phyloP scores from a whole-genome alignment of 30 jellyfish, hydroid and myxozoan species.

The Cassiopea xamachana region DNA sequence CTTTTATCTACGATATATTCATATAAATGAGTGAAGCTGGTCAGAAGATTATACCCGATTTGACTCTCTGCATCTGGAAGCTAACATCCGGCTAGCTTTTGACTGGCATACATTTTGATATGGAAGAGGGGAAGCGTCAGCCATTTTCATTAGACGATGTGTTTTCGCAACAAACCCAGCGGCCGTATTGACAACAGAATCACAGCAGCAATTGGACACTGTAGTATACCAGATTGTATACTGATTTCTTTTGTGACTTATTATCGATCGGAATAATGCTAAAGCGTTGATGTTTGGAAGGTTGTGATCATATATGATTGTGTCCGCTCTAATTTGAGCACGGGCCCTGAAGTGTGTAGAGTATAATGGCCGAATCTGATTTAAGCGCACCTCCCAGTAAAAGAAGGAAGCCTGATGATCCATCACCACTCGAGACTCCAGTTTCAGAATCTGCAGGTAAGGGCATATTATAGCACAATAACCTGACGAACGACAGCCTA shows the following conservation, averaged over 20 bases:
- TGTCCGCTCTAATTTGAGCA: slow-evolving; percentile 59
- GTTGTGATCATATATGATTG: slow-evolving; percentile 62
- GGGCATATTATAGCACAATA: slow-evolving; percentile 4
- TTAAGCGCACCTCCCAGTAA: slow-evolving; percentile 94
- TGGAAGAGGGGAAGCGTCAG: slow-evolving; percentile 69
- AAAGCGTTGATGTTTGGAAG: slow-evolving; percentile 30
- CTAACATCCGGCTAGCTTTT: slow-evolving; percentile 21
- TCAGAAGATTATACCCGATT: slow-evolving; percentile 6
- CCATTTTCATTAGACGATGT: slow-evolving; percentile 74
- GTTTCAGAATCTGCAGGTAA: slow-evolving; percentile 90
- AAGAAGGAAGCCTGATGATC: slow-evolving; percentile 87
- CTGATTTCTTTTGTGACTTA: slow-evolving; percentile 25
- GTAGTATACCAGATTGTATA: slow-evolving; percentile 59
- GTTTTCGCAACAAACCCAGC: slow-evolving; percentile 74
- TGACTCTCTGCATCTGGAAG: neutral
- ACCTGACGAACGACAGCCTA: slow-evolving; percentile 8
- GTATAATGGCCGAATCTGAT: slow-evolving; percentile 92
- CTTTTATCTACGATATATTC: slow-evolving; percentile 14
- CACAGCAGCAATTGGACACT: slow-evolving; percentile 15
- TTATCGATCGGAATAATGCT: slow-evolving; percentile 47
- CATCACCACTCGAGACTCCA: slow-evolving; percentile 91
- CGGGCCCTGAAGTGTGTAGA: slow-evolving; percentile 30
- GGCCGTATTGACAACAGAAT: slow-evolving; percentile 66
- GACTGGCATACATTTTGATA: slow-evolving; percentile 16
- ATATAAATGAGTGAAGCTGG: slow-evolving; percentile 32